A percentile compares a stretch with the other conserved stretches of the same genome.
Evolutionary conservation across 2,113 vertebrate species (phyloP).

Genomic region (Oryzias woworae): DNA sequence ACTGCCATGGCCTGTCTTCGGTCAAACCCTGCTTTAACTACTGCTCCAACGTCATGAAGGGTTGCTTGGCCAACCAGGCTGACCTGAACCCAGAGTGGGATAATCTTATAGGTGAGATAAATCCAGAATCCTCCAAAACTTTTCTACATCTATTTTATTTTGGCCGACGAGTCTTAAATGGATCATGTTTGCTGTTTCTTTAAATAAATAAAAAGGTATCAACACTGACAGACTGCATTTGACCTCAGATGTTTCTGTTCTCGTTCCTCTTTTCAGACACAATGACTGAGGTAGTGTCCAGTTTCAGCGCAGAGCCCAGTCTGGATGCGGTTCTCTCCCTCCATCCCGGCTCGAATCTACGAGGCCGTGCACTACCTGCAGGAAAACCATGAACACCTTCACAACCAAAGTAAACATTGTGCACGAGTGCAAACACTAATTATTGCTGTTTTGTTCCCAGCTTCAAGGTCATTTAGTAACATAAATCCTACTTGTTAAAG

Average conservation of each 20-base stretch:
- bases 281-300: constrained; percentile 85
- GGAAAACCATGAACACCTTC: constrained; percentile 83
- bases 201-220: no score
- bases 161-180: no score
- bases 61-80: constrained; percentile 94
- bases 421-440: no score
- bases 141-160: neutral
- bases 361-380: constrained; percentile 85
- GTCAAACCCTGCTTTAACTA: constrained; percentile 87
- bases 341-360: constrained; percentile 83
- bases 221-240: no score
- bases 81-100: constrained; percentile 92
- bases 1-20: constrained; percentile 83
- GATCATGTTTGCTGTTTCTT: neutral
- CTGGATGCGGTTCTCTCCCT: constrained; percentile 84
- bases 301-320: constrained; percentile 84
- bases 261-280: constrained; percentile 74
- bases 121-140: neutral
- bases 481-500: no score
- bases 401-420: constrained; percentile 79
- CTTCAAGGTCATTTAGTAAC: no score
- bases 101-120: constrained; percentile 81
- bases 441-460: no score
- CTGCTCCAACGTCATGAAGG: constrained; percentile 91
- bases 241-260: neutral